Evolutionary conservation across 2,888 invertebrate species (phyloP), one percentile per base, ranked within the genome.

Genomic region (Acleris sparsana): DNA sequence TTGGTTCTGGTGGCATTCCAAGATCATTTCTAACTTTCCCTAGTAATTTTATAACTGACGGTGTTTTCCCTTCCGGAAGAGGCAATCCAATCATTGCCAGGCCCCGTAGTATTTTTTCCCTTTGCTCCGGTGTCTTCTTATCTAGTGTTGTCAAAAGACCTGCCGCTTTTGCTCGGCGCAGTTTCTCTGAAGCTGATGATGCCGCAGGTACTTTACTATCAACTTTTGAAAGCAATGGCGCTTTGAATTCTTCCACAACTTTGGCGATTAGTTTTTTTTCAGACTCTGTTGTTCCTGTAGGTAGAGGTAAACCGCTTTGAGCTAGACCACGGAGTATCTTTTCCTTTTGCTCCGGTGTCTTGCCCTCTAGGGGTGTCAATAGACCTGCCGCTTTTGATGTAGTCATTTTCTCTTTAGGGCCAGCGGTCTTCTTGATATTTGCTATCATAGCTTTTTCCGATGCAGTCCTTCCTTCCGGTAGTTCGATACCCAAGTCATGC

Each of bases 241-340:
- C 33, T 33, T 33, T 33, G 9, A 3, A 11, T 11, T 33, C 11
- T 33, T 13, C 33, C 33, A 13, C 3, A 5, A 55, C 20, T 55
- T 71, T 72, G 3, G 69, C 67, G 16, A 72, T 69, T 0, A 72
- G 17, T 25, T 70, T 65, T 70, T 80, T 83, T 72, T 84, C 84
- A 17, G 85, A 84, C n/a, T 71, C 9, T 0, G 84, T 80, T 65
- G 70, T 78, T 5, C 78, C 83, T 72, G 78, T 78, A 17, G 85
- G 85, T 52, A 84, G 68, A 4, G 83, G 83, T 13, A 86, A 63
- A 20, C 20, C 20, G 3, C 18, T 55, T 20, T 39, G 16, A 3
- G 22, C 7, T 52, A 7, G 72, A 71, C 9, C 71, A 49, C 2
- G 73, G 72, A n/a, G 57, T 18, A 66, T 71, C 18, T 66, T 67